phyloP scores from a whole-genome alignment of 1,140 invertebrate species.

The Pseudomyrmex gracilis region DNA sequence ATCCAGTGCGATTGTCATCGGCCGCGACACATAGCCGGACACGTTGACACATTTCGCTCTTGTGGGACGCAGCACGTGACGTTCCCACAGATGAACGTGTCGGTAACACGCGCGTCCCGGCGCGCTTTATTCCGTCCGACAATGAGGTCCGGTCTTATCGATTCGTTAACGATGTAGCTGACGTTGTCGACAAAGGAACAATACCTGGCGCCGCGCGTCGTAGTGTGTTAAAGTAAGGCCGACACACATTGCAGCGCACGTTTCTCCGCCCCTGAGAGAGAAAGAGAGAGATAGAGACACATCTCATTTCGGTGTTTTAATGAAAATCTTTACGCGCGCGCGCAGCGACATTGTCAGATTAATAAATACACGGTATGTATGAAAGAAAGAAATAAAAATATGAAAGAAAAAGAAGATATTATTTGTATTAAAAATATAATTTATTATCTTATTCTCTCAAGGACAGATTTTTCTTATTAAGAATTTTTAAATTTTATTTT shows the following conservation, averaged over 20 bases:
- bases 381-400: too few relatives aligned
- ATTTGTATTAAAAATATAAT: too few relatives aligned
- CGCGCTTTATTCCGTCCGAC: slow-evolving; percentile 72
- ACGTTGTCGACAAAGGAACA: slow-evolving; percentile 79
- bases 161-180: slow-evolving; percentile 81
- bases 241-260: slow-evolving; percentile 16
- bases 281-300: too few relatives aligned
- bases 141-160: slow-evolving; percentile 82
- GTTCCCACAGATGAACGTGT: slow-evolving; percentile 80
- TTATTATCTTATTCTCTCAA: too few relatives aligned
- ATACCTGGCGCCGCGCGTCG: slow-evolving; percentile 40
- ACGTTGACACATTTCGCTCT: slow-evolving; percentile 79
- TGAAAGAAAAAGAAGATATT: too few relatives aligned
- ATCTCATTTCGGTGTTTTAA: slow-evolving; percentile 20
- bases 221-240: slow-evolving; percentile 30
- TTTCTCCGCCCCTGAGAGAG: not conserved
- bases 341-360: too few relatives aligned
- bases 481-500: too few relatives aligned
- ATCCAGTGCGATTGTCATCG: slow-evolving; percentile 75
- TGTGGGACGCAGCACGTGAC: slow-evolving; percentile 73
- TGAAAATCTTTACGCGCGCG: slow-evolving; percentile 12
- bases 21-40: slow-evolving; percentile 67
- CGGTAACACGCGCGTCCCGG: slow-evolving; percentile 78
- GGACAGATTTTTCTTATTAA: too few relatives aligned
- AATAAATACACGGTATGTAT: too few relatives aligned